These are phyloP conservation scores for Masnerella sp. DNA, from an alignment of 2,888 invertebrate species.

Conservation along the genomic window DNA sequence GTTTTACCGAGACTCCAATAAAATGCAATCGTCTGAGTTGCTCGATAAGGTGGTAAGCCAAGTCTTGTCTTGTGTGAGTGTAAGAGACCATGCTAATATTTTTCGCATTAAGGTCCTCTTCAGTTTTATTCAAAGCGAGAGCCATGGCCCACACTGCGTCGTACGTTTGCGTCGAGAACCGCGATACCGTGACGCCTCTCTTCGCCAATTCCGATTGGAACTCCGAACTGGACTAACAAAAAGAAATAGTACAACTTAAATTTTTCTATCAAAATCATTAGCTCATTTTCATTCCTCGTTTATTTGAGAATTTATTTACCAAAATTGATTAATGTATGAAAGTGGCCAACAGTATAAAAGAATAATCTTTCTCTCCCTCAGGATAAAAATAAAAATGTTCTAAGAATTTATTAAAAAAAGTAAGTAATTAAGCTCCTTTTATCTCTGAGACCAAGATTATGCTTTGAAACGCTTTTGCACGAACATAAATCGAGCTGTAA, in stretches of 20 bases:
- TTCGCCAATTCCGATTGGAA: constrained; percentile 81
- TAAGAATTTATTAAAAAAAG: too few species aligned
- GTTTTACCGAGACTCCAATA: constrained; percentile 90
- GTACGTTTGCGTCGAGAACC: constrained; percentile 89
- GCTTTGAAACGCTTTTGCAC: too few species aligned
- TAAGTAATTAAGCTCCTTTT: too few species aligned
- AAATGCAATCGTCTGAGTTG: constrained; percentile 87
- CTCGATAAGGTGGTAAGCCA: constrained; percentile 85
- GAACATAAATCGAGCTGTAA: background rate
- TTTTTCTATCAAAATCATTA: background rate
- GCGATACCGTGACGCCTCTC: constrained; percentile 80
- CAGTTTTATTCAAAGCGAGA: constrained; percentile 84
- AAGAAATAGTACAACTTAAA: background rate
- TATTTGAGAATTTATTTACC: too few species aligned
- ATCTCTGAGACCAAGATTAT: too few species aligned
- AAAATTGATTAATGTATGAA: too few species aligned
- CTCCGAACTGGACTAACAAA: constrained; percentile 81
- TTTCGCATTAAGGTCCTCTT: constrained; percentile 79
- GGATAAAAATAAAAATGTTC: too few species aligned
- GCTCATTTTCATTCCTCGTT: too few species aligned
- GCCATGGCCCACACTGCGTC: constrained; percentile 96
- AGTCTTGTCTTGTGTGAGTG: constrained; percentile 85
- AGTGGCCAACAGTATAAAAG: too few species aligned
- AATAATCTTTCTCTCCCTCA: too few species aligned
- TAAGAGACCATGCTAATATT: constrained; percentile 81